Evolutionary conservation across 2,797 vertebrate genomes (phyloP), one percentile per base, ranked within the genome.

Genomic region (Siniperca undulata): DNA sequence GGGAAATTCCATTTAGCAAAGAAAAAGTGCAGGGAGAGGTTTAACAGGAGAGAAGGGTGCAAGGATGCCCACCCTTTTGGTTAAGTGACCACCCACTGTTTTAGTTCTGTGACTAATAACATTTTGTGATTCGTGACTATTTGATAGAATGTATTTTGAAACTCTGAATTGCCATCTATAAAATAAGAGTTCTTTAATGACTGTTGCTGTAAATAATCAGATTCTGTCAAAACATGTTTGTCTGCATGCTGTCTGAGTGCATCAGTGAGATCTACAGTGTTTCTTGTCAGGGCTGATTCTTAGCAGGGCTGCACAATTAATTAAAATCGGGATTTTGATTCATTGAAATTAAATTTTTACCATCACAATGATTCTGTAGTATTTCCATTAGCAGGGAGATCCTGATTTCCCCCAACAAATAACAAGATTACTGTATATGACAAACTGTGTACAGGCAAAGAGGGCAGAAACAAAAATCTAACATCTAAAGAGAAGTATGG

Each of bases 31-130:
- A 70, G 50, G 74, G 59, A 81, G 42, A 55, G 69, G 68, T 86
- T 46, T 42, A 69, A 64, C 19, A 34, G 56, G 70, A 81, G 38
- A 68, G 65, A 36, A 82, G 53, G 46, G 48, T 70, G 67, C 44
- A 61, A 61, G n/a, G 36, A 82, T 85, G 42, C 70, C 75, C 48
- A 73, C 68, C 65, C 40, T 76, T 62, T 52, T 62, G 70, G 74
- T 91, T 86, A 80, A 86, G 59, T 82, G 80, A 72, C 74, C 70
- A 59, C 83, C 89, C 86, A 91, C 86, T 88, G 56, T 76, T 88
- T 89, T 88, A 86, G 80, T 70, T 78, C 60, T 65, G 34, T 84
- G 75, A 85, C 50, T 74, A 80, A 87, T 66, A 82, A 70, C 80
- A 71, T 71, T 79, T 67, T 77, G 65, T 83, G 46, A 73, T 83